A percentile compares a stretch with the other conserved stretches of the same genome.
phyloP scores from a whole-genome alignment of 1,140 invertebrate species.

The Argopecten irradians region DNA sequence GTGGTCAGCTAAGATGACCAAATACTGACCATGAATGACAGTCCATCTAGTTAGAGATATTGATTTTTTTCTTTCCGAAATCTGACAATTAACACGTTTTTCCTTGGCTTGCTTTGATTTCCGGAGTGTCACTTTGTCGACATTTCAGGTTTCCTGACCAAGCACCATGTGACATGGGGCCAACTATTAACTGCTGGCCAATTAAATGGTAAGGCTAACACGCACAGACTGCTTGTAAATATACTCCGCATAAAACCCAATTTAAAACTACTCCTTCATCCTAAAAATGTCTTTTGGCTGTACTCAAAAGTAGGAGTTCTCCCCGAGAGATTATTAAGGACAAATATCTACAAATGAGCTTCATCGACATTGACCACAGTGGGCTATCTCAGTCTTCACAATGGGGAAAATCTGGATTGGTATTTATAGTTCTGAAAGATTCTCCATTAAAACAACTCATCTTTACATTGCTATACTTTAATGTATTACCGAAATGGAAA shows the following conservation, averaged over 20 bases:
- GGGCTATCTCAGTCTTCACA: too few relatives aligned
- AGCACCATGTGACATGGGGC: background rate
- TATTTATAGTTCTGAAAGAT: too few relatives aligned
- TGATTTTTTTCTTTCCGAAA: background rate
- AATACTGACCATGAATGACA: conserved; percentile 16
- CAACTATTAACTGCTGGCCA: background rate
- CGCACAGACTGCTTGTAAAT: background rate
- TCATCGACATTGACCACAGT: background rate
- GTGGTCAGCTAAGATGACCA: background rate
- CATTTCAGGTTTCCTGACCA: background rate
- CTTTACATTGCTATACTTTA: too few relatives aligned
- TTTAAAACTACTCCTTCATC: background rate
- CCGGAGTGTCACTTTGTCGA: background rate
- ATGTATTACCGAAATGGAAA: too few relatives aligned
- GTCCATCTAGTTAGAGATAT: conserved; percentile 1
- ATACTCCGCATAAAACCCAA: background rate
- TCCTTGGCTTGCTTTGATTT: conserved; percentile 16
- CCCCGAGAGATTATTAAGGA: background rate
- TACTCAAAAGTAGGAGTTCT: background rate
- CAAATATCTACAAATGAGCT: background rate
- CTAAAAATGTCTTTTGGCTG: background rate
- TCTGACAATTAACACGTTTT: conserved; percentile 6
- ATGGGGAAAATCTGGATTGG: too few relatives aligned
- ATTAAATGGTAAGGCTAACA: background rate
- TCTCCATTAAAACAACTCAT: too few relatives aligned